Base-by-base conservation (phyloP, 2,113 vertebrate genomes). In the Mellivora capensis region DNA sequence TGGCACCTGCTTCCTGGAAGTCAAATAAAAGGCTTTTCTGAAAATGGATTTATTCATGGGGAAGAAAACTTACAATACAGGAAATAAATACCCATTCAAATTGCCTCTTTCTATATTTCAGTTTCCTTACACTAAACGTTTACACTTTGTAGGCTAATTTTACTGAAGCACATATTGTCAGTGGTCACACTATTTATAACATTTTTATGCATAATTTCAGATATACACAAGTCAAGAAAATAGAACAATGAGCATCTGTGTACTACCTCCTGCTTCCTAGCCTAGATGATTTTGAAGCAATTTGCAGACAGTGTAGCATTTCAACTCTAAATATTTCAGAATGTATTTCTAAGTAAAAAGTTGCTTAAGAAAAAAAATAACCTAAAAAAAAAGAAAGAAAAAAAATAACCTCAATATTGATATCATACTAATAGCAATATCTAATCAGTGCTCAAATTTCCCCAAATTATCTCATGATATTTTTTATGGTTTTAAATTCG, bases 31-130 rank as follows among this genome's bases (percentile, higher is more conserved):
- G 25, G 27, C 57, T 69, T 94, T 80, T 81, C 57, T 62, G 61
- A 77, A 93, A 90, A 88, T 79, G 34, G 77, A 88, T 49, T 88
- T 90, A 82, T 93, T 77, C 15, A 71, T 62, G n/a, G 52, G n/a
- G 76, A 93, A 87, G 42, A 76, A 84, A 86, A 80, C 47, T 54
- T 79, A 69, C n/a, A 92, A 72, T 15, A 49, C 6, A 44, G 59
- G 69, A 67, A 97, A 76, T 90, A 34, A 74, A 49, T 72, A 49
- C 21, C 47, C 17, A 23, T 90, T 90, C 37, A 59, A 72, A 85
- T 34, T 23, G 14, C 27, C 21, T 52, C 49, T 21, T 80, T 59
- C 27, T 31, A 4, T 25, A 49, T 52, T 85, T 92, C 62, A 52
- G 47, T 54, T 77, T 79, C 57, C 89, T 72, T 64, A 47, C 15